These are phyloP conservation scores for Galaxea fascicularis DNA, from an alignment of 92 coral and sea anemone species.

Conservation along the genomic window DNA sequence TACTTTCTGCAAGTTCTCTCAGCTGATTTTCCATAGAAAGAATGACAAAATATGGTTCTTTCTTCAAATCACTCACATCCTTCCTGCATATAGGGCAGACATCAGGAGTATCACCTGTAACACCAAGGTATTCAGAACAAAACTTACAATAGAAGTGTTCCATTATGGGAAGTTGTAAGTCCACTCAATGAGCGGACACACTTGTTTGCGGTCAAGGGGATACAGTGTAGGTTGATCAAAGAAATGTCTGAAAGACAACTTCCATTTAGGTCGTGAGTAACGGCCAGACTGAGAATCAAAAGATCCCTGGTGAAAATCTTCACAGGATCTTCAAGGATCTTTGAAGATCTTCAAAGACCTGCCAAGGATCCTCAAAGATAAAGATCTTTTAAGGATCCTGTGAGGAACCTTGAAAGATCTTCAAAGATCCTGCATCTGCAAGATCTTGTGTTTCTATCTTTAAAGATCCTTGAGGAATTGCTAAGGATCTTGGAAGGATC, in stretches of 20 bases:
- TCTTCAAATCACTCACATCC: conserved; percentile 29
- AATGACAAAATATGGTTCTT: conserved; percentile 47
- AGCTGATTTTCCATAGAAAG: conserved; percentile 46
- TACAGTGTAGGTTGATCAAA: conserved; percentile 53
- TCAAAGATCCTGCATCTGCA: too few species aligned
- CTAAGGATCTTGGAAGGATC: too few species aligned
- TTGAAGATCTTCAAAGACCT: too few species aligned
- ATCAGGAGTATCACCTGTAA: conserved; percentile 14
- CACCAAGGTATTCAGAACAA: conserved; percentile 42
- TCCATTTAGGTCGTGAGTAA: conserved; percentile 46
- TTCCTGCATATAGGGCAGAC: conserved; percentile 45
- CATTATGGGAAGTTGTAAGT: conserved; percentile 15
- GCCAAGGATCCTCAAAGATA: too few species aligned
- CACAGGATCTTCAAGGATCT: too few species aligned
- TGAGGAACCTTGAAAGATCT: too few species aligned
- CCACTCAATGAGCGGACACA: conserved; percentile 33
- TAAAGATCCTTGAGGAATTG: too few species aligned
- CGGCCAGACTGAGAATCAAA: conserved; percentile 52
- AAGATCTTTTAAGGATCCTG: too few species aligned
- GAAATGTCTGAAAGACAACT: conserved; percentile 47
- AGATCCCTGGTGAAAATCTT: too few species aligned
- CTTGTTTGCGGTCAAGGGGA: conserved; percentile 43
- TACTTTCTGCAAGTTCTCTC: conserved; percentile 20
- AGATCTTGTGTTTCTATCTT: too few species aligned
- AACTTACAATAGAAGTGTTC: conserved; percentile 38